phyloP scores from a whole-genome alignment of 2,888 invertebrate species.

The Spialia ferax region DNA sequence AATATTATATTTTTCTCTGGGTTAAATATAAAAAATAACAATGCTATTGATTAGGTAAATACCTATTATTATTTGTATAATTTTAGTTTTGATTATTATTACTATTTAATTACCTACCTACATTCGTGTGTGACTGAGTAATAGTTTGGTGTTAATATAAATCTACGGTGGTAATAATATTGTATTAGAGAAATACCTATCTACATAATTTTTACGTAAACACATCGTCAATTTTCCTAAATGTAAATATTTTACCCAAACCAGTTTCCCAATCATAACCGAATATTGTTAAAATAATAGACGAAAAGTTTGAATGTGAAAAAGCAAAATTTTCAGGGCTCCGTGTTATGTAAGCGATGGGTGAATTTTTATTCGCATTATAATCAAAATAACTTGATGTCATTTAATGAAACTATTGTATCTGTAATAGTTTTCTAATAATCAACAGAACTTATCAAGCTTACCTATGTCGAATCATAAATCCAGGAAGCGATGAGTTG shows the following conservation, averaged over 20 bases:
- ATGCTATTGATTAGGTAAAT: background rate
- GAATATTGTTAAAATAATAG: too few relatives aligned
- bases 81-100: background rate
- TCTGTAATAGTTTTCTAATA: too few relatives aligned
- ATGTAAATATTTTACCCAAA: constrained; percentile 5
- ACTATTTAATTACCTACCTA: too few relatives aligned
- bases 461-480: too few relatives aligned
- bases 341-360: too few relatives aligned
- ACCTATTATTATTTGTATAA: background rate
- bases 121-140: constrained; percentile 2
- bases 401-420: too few relatives aligned
- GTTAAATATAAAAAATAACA: background rate
- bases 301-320: background rate
- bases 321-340: constrained; percentile 47
- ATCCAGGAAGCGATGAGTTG: constrained; percentile 19
- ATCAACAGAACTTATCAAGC: too few relatives aligned
- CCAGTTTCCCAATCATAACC: background rate
- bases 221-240: constrained; percentile 3
- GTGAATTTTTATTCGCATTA: too few relatives aligned
- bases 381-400: too few relatives aligned
- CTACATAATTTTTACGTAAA: background rate
- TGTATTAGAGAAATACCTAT: background rate
- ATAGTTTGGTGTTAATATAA: background rate
- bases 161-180: background rate
- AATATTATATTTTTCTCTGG: too few relatives aligned